Evolutionary conservation across 2,113 vertebrate species (phyloP).

Genomic region (Geococcyx californianus): DNA sequence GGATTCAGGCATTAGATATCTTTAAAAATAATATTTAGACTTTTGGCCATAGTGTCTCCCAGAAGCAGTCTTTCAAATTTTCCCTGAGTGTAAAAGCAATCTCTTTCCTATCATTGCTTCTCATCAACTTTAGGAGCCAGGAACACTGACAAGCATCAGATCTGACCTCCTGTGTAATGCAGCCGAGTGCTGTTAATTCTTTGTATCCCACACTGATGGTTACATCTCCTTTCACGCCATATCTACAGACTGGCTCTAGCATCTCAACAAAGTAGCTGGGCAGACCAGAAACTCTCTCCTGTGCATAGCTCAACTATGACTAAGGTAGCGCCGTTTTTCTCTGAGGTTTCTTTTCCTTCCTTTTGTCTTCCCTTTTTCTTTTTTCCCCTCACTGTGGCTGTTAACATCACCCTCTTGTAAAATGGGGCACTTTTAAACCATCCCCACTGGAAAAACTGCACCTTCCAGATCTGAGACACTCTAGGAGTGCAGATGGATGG

Average conservation of each 20-base stretch:
- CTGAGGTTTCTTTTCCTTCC: neutral
- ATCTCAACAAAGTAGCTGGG: neutral
- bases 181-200: neutral
- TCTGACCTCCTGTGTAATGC: neutral
- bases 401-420: neutral
- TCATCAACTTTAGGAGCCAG: neutral
- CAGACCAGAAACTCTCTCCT: neutral
- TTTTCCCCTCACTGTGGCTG: neutral
- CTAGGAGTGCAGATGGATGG: neutral
- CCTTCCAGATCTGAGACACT: neutral
- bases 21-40: neutral
- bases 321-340: neutral
- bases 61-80: neutral
- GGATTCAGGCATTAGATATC: neutral
- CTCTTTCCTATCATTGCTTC: neutral
- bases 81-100: neutral
- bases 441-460: neutral
- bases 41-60: neutral
- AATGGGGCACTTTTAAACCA: neutral
- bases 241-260: neutral
- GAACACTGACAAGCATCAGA: neutral
- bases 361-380: neutral
- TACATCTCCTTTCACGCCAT: neutral
- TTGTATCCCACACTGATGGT: neutral
- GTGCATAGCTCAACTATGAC: neutral